Conservation (phyloP, 2,888 invertebrate species). For the Acholoe squamosa region DNA sequence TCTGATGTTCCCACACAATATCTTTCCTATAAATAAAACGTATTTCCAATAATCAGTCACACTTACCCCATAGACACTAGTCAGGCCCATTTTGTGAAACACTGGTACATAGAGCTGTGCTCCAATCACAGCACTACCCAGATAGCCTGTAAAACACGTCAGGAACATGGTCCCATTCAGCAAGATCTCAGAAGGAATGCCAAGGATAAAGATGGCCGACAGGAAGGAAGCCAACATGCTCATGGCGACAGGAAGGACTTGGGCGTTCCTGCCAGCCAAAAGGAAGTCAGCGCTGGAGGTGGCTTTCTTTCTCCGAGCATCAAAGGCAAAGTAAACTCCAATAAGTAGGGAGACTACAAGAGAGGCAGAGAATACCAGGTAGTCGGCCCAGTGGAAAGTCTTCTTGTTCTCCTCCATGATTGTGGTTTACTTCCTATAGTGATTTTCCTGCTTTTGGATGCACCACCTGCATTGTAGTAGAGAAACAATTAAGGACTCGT, state of each 20-base stretch:
- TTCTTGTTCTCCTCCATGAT: not conserved
- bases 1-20: too few species aligned
- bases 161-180: conserved; percentile 92
- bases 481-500: too few species aligned
- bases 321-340: conserved; percentile 74
- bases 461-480: too few species aligned
- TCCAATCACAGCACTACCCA: conserved; percentile 88
- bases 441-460: not conserved
- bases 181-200: conserved; percentile 78
- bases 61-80: conserved; percentile 79
- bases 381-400: conserved; percentile 76
- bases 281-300: conserved; percentile 53
- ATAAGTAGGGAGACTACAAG: conserved; percentile 74
- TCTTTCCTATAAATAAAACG: too few species aligned
- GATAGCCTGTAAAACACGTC: conserved; percentile 86
- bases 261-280: conserved; percentile 52
- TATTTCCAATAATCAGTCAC: too few species aligned
- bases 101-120: conserved; percentile 78
- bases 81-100: conserved; percentile 76
- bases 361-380: conserved; percentile 74
- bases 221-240: conserved; percentile 72
- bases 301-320: conserved; percentile 69
- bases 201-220: conserved; percentile 77
- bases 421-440: not conserved
- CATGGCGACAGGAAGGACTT: conserved; percentile 60